phyloP scores from a whole-genome alignment of 1,140 invertebrate species.

The Drosophila mayri region DNA sequence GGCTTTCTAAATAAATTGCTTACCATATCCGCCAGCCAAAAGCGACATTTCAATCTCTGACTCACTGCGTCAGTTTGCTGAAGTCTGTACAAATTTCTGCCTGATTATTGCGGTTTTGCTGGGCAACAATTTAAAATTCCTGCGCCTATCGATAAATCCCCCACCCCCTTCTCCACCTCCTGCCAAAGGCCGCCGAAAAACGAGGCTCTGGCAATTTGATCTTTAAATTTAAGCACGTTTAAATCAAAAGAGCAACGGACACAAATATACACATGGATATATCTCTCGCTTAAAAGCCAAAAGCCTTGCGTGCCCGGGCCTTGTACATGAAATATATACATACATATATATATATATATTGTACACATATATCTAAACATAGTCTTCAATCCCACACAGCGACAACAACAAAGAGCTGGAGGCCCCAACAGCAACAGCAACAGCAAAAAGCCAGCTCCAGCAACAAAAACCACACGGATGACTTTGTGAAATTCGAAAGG shows the following conservation, averaged over 20 bases:
- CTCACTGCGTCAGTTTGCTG: slow-evolving; percentile 43
- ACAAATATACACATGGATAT: slow-evolving; percentile 48
- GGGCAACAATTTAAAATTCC: slow-evolving; percentile 73
- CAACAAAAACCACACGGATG: slow-evolving; percentile 63
- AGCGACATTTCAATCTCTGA: slow-evolving; percentile 64
- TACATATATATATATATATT: slow-evolving; percentile 29
- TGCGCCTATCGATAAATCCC: slow-evolving; percentile 41
- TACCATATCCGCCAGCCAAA: slow-evolving; percentile 65
- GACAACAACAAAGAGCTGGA: slow-evolving; percentile 55
- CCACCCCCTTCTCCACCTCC: slow-evolving; percentile 25
- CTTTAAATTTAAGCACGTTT: slow-evolving; percentile 83
- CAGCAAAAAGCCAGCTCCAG: slow-evolving; percentile 50
- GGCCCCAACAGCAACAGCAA: slow-evolving; percentile 31
- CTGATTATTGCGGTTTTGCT: slow-evolving; percentile 59
- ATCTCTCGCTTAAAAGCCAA: slow-evolving; percentile 43
- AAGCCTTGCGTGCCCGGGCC: slow-evolving; percentile 57
- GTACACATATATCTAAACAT: slow-evolving; percentile 39
- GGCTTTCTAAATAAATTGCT: slow-evolving; percentile 61
- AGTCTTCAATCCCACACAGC: slow-evolving; percentile 66
- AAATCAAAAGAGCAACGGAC: slow-evolving; percentile 75
- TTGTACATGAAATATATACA: slow-evolving; percentile 50
- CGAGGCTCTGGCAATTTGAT: slow-evolving; percentile 68
- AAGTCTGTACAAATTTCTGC: slow-evolving; percentile 16
- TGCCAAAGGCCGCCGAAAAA: slow-evolving; percentile 40
- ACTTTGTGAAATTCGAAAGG: slow-evolving; percentile 82